Evolutionary conservation across 2,888 invertebrate species (phyloP), one percentile per base, ranked within the genome.

Genomic region (Terebella lapidaria): DNA sequence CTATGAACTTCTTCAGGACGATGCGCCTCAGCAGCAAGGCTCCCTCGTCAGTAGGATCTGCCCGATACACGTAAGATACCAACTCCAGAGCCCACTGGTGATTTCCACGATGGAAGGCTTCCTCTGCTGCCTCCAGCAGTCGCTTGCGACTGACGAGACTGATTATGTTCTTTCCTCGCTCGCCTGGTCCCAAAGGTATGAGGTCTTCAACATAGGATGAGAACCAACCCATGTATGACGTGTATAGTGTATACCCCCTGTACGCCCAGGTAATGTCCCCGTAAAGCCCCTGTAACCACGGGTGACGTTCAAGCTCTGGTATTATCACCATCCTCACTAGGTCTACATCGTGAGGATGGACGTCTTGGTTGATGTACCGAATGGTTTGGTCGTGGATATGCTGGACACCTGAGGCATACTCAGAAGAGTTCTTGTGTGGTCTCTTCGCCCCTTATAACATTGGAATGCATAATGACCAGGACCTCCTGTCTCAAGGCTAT

Each of bases 351-450:
- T 74, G 72, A 0, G 74, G 74, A 18, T 65, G 63, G 20, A 68
- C 57, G 1, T 72, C 75, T 54, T 70, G 61, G 61, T 76, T 76
- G 55, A 73, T 72, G 20, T 63, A 68, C 5, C 75, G 65, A 0
- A 76, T 59, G 2, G 75, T 71, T 61, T 76, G 76, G 61, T 76
- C 75, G 54, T 76, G 75, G 1, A 74, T 68, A 52, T 65, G 73
- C 57, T 75, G 74, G 25, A 76, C 74, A 24, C 71, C 75, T 61
- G 75, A 75, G 42, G 74, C 61, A 55, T 54, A 61, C 4, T 10
- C 46, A 10, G 53, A 61, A 45, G n/a, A 45, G 20, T 25, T 24
- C 25, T 3, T 58, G 18, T 22, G 67, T 61, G 25, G 54, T 15
- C 5, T 60, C 58, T 29, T 56, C 52, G 4, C 75, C 75, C 3